Conservation (phyloP, 2,797 vertebrate species). For the Coregonus suidteri region DNA sequence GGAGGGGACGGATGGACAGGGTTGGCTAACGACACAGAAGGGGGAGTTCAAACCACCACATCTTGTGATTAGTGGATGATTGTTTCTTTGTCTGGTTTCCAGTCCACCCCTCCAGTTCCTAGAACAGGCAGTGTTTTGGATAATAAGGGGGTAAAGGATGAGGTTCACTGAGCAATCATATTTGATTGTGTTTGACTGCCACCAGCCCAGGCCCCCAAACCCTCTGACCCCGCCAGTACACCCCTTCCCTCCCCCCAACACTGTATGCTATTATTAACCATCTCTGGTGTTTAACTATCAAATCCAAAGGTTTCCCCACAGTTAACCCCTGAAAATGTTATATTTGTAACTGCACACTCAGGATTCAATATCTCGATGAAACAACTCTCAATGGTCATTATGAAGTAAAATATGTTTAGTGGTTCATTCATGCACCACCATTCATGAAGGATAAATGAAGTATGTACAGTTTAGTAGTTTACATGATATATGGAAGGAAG, state of each 20-base stretch:
- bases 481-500: slow-evolving; percentile 7
- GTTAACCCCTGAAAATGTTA: slow-evolving; percentile 31
- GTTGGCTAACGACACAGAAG: slow-evolving; percentile 46
- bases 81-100: slow-evolving; percentile 48
- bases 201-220: slow-evolving; percentile 38
- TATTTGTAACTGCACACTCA: slow-evolving; percentile 36
- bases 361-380: slow-evolving; percentile 46
- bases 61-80: slow-evolving; percentile 60
- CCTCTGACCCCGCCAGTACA: slow-evolving; percentile 16
- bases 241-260: slow-evolving; percentile 25
- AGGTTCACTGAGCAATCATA: slow-evolving; percentile 64
- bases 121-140: slow-evolving; percentile 18
- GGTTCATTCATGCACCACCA: slow-evolving; percentile 22
- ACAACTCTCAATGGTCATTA: slow-evolving; percentile 35
- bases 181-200: slow-evolving; percentile 61
- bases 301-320: slow-evolving; percentile 15
- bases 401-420: slow-evolving; percentile 42
- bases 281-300: slow-evolving; percentile 11
- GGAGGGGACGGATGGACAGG: slow-evolving; percentile 24
- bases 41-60: slow-evolving; percentile 26
- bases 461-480: background rate
- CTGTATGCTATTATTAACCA: slow-evolving; percentile 36
- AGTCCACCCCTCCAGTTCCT: slow-evolving; percentile 30
- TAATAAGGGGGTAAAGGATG: slow-evolving; percentile 29
- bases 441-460: slow-evolving; percentile 38